phyloP scores from a whole-genome alignment of 2,113 vertebrate genomes.

The Elachura formosa region DNA sequence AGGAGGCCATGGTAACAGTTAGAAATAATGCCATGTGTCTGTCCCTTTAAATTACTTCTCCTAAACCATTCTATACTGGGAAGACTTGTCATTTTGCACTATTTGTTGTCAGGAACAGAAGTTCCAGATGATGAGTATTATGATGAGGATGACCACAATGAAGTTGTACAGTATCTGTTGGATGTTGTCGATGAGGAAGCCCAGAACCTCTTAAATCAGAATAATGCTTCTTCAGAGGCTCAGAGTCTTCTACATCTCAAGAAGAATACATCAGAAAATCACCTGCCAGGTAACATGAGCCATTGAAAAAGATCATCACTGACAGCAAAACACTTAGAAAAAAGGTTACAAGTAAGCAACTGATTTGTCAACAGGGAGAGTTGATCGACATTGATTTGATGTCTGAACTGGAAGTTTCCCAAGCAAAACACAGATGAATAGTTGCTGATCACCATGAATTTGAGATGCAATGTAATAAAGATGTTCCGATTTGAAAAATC shows the following conservation, averaged over 20 bases:
- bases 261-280: conserved; percentile 16
- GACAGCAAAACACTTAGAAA: background rate
- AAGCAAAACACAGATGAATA: background rate
- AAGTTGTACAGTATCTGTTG: conserved; percentile 77
- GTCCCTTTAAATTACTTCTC: background rate
- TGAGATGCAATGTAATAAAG: background rate
- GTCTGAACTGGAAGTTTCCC: background rate
- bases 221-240: conserved; percentile 49
- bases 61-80: background rate
- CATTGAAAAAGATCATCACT: background rate
- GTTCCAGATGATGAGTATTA: conserved; percentile 66
- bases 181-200: conserved; percentile 80
- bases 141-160: conserved; percentile 76
- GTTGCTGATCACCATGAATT: background rate
- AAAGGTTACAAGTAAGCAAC: background rate
- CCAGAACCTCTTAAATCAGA: conserved; percentile 74
- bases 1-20: background rate
- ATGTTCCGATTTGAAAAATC: background rate
- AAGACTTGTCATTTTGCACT: background rate
- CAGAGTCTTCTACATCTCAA: conserved; percentile 67
- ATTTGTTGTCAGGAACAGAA: conserved; percentile 52
- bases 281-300: conserved; percentile 44
- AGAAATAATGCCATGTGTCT: background rate
- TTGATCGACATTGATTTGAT: background rate
- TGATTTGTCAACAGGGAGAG: background rate